These are phyloP conservation scores for Danio albolineatus DNA, from an alignment of 2,797 vertebrate genomes.

Conservation along the genomic window DNA sequence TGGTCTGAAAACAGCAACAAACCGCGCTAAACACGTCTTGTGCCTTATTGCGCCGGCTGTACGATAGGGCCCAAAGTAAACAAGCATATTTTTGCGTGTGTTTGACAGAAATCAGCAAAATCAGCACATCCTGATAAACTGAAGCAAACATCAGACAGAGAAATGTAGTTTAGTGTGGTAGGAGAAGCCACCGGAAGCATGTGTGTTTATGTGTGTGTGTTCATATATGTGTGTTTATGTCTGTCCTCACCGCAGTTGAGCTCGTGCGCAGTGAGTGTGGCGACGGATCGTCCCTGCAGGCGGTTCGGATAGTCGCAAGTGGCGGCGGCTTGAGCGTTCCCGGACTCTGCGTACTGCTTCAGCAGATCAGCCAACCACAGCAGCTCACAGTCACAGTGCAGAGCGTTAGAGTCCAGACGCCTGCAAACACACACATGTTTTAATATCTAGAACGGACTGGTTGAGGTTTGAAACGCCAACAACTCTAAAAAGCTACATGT, in stretches of 20 bases:
- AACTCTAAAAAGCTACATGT: neutral
- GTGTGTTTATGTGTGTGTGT: too few species aligned
- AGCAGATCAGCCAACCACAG: constrained; percentile 95
- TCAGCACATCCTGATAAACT: too few species aligned
- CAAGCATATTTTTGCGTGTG: too few species aligned
- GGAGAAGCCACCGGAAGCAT: too few species aligned
- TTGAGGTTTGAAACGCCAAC: neutral
- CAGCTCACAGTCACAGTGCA: constrained; percentile 96
- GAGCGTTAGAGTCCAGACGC: constrained; percentile 92
- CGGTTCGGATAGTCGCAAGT: constrained; percentile 92
- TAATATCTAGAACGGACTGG: neutral
- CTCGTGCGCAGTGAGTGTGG: constrained; percentile 92
- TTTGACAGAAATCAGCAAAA: too few species aligned
- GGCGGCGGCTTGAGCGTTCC: constrained; percentile 94
- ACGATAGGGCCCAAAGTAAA: too few species aligned
- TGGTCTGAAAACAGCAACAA: too few species aligned
- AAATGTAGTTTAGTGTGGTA: too few species aligned
- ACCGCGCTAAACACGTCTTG: too few species aligned
- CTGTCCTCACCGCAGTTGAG: constrained; percentile 90
- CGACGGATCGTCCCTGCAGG: constrained; percentile 94
- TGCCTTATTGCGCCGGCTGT: too few species aligned
- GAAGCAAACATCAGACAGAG: too few species aligned
- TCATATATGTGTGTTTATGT: too few species aligned
- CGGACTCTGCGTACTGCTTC: constrained; percentile 90
- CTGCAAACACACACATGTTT: constrained; percentile 67